Conservation (phyloP, 2,113 vertebrate species). For the Noturus placidus region DNA sequence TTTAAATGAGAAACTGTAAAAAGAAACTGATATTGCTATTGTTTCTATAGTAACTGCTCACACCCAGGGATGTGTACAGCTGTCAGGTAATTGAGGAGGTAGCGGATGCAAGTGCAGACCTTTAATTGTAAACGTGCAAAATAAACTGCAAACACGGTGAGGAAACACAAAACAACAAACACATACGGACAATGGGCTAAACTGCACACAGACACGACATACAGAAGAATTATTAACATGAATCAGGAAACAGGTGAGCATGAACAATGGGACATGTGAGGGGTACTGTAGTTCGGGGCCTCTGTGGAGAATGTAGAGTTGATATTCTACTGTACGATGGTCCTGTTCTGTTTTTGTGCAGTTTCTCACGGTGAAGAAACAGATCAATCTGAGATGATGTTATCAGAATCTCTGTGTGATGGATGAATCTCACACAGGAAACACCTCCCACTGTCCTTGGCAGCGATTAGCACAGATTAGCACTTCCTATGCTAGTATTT, state of each 20-base stretch:
- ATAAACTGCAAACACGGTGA: too few species aligned
- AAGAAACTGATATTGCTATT: not conserved
- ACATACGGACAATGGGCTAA: too few species aligned
- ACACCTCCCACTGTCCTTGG: not conserved
- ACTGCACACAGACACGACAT: too few species aligned
- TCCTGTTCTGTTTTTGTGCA: not conserved
- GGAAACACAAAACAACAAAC: too few species aligned
- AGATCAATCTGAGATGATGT: not conserved
- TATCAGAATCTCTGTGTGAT: not conserved
- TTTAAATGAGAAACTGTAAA: not conserved
- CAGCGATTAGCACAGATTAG: not conserved
- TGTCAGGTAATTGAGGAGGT: too few species aligned
- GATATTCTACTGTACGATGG: not conserved
- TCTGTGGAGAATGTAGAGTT: not conserved
- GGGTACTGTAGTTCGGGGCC: too few species aligned
- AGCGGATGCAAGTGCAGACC: too few species aligned
- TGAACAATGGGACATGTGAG: too few species aligned
- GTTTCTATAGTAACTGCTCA: not conserved
- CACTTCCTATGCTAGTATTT: slow-evolving; percentile 3
- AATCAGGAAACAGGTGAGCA: too few species aligned
- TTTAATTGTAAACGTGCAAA: too few species aligned
- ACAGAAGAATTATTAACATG: too few species aligned
- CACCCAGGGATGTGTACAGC: not conserved
- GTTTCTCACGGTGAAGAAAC: not conserved
- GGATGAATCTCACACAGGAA: not conserved